Evolutionary conservation across 1,140 invertebrate species (phyloP).

Genomic region (Drosophila burlai): DNA sequence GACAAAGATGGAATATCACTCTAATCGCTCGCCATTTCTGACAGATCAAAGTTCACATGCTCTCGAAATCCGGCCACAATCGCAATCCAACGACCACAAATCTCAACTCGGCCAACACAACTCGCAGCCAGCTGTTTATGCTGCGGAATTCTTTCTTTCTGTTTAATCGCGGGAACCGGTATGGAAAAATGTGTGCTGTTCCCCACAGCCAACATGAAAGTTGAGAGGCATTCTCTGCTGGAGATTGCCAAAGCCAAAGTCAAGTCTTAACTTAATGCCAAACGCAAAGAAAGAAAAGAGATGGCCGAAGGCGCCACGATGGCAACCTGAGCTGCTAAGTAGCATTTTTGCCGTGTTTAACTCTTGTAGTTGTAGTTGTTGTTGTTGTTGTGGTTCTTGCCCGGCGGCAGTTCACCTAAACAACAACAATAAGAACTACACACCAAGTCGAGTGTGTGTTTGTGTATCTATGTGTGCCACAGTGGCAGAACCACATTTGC

Average conservation of each 20-base stretch:
- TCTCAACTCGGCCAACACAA: constrained; percentile 9
- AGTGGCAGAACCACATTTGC: constrained; percentile 84
- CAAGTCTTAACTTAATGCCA: constrained; percentile 12
- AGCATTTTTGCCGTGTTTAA: constrained; percentile 40
- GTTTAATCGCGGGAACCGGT: constrained; percentile 72
- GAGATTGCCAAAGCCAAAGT: constrained; percentile 33
- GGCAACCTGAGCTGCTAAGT: constrained; percentile 74
- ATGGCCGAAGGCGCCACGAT: constrained; percentile 73
- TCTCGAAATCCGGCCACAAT: constrained; percentile 31
- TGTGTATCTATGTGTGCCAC: constrained; percentile 72
- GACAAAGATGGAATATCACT: constrained; percentile 65
- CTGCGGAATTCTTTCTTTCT: constrained; percentile 78
- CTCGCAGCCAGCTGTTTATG: constrained; percentile 58
- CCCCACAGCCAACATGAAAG: constrained; percentile 70
- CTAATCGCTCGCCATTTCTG: constrained; percentile 35
- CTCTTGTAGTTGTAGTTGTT: constrained; percentile 34
- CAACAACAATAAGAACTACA: neutral
- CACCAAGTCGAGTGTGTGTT: constrained; percentile 29
- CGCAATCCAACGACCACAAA: constrained; percentile 3
- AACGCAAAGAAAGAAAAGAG: constrained; percentile 14
- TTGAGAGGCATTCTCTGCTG: constrained; percentile 55
- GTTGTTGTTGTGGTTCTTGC: constrained; percentile 41
- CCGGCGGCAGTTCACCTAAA: constrained; percentile 57
- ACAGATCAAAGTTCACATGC: constrained; percentile 46
- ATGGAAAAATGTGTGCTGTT: constrained; percentile 65